These are phyloP conservation scores for Nansenia antarctica DNA, from an alignment of 2,113 vertebrate species.

Conservation along the genomic window DNA sequence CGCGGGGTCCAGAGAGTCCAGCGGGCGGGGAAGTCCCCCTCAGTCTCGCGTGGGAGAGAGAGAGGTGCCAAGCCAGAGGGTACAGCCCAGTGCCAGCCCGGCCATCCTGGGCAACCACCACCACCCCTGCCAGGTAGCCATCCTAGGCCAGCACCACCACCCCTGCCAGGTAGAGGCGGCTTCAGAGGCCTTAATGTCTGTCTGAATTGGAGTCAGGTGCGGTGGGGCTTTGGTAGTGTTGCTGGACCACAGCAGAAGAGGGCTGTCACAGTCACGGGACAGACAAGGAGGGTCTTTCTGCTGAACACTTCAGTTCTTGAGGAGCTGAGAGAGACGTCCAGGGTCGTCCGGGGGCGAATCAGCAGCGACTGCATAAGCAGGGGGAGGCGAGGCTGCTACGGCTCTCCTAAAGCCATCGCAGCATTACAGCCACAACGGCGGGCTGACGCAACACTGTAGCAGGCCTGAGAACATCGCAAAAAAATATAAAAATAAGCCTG, in stretches of 20 bases:
- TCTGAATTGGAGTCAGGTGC: conserved; percentile 20
- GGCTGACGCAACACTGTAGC: not conserved
- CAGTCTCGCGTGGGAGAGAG: not conserved
- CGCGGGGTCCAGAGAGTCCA: not conserved
- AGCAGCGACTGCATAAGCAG: not conserved
- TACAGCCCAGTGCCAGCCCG: not conserved
- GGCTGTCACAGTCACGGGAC: not conserved
- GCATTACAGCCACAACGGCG: not conserved
- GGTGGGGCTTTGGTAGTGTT: not conserved
- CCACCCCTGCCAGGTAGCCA: not conserved
- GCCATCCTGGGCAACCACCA: not conserved
- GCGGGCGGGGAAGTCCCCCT: not conserved
- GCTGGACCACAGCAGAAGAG: no score
- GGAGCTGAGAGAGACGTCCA: not conserved
- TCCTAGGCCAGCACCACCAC: no score
- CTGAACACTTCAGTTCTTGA: not conserved
- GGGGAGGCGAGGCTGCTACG: not conserved
- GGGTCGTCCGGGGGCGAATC: not conserved
- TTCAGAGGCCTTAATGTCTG: conserved; percentile 9
- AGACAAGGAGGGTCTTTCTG: not conserved
- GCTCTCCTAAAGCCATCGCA: not conserved
- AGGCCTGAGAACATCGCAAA: not conserved
- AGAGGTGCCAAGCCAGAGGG: not conserved
- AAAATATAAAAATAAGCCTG: no score
- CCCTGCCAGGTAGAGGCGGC: not conserved